Conservation (phyloP, 1,140 invertebrate species). For the Pomacea maculata region DNA sequence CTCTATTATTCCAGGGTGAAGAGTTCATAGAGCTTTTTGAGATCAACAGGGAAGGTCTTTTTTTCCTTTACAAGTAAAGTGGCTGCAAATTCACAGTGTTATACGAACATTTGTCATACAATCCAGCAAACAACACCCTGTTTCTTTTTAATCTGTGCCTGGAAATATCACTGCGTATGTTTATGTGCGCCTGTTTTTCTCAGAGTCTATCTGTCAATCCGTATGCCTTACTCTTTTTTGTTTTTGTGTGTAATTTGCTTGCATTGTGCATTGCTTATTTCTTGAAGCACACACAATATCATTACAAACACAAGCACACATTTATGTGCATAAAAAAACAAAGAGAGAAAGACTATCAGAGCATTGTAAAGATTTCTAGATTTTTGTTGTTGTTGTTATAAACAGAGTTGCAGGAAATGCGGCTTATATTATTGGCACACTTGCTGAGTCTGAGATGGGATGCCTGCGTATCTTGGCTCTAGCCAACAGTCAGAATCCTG, state of each 20-base stretch:
- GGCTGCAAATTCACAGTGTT: background rate
- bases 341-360: background rate
- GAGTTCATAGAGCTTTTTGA: too few species aligned
- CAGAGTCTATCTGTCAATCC: too few species aligned
- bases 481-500: constrained; percentile 41
- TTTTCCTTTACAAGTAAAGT: background rate
- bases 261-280: background rate
- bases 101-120: background rate
- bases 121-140: too few species aligned
- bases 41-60: too few species aligned
- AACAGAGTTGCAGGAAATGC: constrained; percentile 63
- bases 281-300: too few species aligned
- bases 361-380: background rate
- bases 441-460: constrained; percentile 61
- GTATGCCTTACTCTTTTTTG: too few species aligned
- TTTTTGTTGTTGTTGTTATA: constrained; percentile 4
- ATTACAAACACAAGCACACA: too few species aligned
- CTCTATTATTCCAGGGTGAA: too few species aligned
- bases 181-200: too few species aligned
- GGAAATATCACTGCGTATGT: too few species aligned
- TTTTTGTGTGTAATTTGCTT: background rate
- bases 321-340: background rate
- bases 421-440: constrained; percentile 64
- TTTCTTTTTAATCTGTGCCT: too few species aligned
- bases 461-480: constrained; percentile 56